Conservation (phyloP, 2,797 vertebrate genomes). For the Chiroxiphia lanceolata region DNA sequence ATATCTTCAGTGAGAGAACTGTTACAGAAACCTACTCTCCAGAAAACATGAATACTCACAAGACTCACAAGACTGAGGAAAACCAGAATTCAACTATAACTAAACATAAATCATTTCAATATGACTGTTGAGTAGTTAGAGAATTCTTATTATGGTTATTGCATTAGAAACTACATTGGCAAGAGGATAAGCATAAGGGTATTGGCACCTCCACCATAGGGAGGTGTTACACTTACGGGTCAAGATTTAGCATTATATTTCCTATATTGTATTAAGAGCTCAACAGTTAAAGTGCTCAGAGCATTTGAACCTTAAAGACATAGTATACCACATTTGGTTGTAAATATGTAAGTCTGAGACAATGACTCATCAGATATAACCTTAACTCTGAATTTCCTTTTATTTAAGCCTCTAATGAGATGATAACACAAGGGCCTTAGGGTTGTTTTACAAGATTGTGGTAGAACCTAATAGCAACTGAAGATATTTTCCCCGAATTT, state of each 20-base stretch:
- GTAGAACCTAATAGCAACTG: neutral
- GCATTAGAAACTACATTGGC: neutral
- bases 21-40: neutral
- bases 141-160: neutral
- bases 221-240: rapidly evolving
- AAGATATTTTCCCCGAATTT: neutral
- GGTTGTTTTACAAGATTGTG: neutral
- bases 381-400: neutral
- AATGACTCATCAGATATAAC: neutral
- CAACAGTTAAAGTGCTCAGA: neutral
- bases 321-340: neutral
- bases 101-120: neutral
- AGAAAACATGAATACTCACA: neutral
- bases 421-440: neutral
- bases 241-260: neutral
- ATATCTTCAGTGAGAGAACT: neutral
- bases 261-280: neutral
- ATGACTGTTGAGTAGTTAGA: neutral
- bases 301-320: neutral
- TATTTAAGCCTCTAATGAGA: neutral
- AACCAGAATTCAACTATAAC: neutral
- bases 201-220: neutral
- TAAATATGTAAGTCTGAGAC: neutral
- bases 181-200: neutral
- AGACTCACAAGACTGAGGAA: neutral